phyloP scores from a whole-genome alignment of 2,797 vertebrate genomes.

The Trachurus trachurus region DNA sequence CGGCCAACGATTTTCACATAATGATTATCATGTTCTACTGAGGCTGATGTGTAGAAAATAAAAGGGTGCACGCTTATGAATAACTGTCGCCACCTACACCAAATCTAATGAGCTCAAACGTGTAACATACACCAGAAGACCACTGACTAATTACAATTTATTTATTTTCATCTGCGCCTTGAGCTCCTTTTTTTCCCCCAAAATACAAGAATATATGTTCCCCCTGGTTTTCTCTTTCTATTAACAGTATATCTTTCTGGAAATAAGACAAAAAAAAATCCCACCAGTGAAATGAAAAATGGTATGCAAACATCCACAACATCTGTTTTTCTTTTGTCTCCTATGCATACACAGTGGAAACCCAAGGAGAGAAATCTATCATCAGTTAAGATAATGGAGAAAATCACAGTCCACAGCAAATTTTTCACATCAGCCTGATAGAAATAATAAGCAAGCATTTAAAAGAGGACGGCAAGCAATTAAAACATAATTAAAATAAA shows the following conservation, averaged over 20 bases:
- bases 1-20: constrained; percentile 61
- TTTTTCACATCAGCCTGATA: constrained; percentile 82
- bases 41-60: constrained; percentile 40
- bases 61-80: constrained; percentile 59
- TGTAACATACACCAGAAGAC: constrained; percentile 56
- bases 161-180: constrained; percentile 53
- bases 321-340: constrained; percentile 85
- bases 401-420: constrained; percentile 76
- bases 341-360: constrained; percentile 67
- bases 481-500: constrained; percentile 85
- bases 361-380: constrained; percentile 79
- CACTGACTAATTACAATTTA: constrained; percentile 58
- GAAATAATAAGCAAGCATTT: constrained; percentile 84
- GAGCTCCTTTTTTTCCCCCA: constrained; percentile 42
- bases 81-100: constrained; percentile 72
- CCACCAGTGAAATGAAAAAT: constrained; percentile 73
- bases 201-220: constrained; percentile 40
- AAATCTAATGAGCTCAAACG: constrained; percentile 63
- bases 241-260: constrained; percentile 71
- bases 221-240: constrained; percentile 49
- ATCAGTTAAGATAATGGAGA: constrained; percentile 80
- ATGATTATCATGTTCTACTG: constrained; percentile 63
- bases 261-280: constrained; percentile 52
- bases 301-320: constrained; percentile 76
- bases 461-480: constrained; percentile 78